phyloP scores from a whole-genome alignment of 2,797 vertebrate species.

The Danio jaintianensis region DNA sequence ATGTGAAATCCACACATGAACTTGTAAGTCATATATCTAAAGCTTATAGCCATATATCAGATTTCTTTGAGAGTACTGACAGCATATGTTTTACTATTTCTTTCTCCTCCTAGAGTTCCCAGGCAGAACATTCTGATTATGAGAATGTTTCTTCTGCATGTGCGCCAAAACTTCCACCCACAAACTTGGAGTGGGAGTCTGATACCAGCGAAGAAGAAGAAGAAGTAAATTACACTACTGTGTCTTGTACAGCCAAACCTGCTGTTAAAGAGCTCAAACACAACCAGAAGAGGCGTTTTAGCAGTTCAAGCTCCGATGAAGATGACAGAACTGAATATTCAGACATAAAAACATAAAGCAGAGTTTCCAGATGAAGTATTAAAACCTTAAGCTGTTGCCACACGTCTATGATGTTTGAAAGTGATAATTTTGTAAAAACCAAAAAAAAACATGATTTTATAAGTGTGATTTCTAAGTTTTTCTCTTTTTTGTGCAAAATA shows the following conservation, averaged over 20 bases:
- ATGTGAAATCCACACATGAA: no score
- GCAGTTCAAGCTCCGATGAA: slow-evolving; percentile 35
- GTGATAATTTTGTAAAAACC: background rate
- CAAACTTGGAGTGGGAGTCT: slow-evolving; percentile 48
- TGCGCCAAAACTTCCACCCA: background rate
- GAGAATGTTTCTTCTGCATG: slow-evolving; percentile 47
- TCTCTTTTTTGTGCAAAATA: no score
- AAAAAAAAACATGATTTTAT: background rate
- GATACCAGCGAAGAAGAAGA: slow-evolving; percentile 52
- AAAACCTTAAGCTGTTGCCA: background rate
- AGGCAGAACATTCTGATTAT: slow-evolving; percentile 35
- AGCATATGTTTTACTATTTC: background rate
- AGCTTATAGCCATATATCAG: no score
- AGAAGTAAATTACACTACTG: slow-evolving; percentile 45
- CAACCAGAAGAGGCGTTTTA: background rate
- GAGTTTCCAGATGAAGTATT: background rate
- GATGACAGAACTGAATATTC: slow-evolving; percentile 40
- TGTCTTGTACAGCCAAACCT: slow-evolving; percentile 11
- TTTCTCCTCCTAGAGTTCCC: slow-evolving; percentile 18
- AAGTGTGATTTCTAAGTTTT: no score
- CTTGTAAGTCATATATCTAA: no score
- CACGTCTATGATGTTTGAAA: background rate
- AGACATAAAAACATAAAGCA: background rate
- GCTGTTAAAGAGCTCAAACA: slow-evolving; percentile 1
- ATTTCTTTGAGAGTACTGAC: background rate